Base-by-base conservation (phyloP, 2,797 vertebrate species). In the Bovichtus variegatus region DNA sequence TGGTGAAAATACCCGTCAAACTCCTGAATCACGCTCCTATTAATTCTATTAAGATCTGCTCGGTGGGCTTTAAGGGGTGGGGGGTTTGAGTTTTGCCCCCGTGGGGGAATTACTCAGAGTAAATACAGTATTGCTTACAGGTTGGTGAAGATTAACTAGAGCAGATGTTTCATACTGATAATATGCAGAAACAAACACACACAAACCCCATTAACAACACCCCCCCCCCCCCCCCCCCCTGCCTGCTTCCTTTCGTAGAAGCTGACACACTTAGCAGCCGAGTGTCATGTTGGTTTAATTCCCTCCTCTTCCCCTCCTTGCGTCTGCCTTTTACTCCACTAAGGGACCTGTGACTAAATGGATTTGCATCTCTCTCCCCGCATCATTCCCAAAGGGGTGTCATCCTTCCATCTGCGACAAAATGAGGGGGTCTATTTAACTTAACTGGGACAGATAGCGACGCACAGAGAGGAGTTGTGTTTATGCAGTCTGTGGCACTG, bases 101-200 rank as follows among this genome's bases (percentile, higher is more conserved):
- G 21, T 29, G 27, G 78, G 86, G 76, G 77, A 60, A 70, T 77
- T 57, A 87, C 73, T 89, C 73, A 59, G 44, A 84, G 54, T 78
- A 72, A 87, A 87, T 85, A 23, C 69, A 61, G 21, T 40, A 62
- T 66, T 67, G 85, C 90, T 84, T 68, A 80, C 85, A 88, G 84
- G 86, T 90, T 84, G 71, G 53, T 43, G 34, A 76, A 87, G 86
- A 91, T 90, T 83, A 90, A 71, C 60, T 55, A 73, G 65, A 82
- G 50, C 82, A 69, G 87, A 93, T 93, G 91, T 89, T 91, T 90
- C 54, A 70, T 44, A 57, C 55, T 51, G 91, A 93, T 92, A 91
- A 82, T 50, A 75, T 62, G 73, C 46, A 2, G 51, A 82, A 83
- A 78, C 74, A 82, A 80, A 89, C 78, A 77, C 40, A 67, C 27